phyloP scores from a whole-genome alignment of 2,797 vertebrate genomes.

The Linurgus olivaceus region DNA sequence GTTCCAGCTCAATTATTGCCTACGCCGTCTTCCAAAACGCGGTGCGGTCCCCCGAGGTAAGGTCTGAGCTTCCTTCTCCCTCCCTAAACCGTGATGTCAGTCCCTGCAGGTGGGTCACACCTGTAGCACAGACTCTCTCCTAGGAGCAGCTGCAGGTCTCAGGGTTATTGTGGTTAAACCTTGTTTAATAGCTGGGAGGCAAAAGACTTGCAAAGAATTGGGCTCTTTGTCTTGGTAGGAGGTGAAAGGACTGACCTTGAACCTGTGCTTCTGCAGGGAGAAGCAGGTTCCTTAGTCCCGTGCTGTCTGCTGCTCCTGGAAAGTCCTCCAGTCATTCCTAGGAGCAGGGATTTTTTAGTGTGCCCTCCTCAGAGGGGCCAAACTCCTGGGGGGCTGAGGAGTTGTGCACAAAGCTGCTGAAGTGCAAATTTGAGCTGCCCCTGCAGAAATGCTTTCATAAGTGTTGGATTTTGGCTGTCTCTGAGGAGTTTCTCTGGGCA shows the following conservation, averaged over 20 bases:
- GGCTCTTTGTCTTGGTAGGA: neutral
- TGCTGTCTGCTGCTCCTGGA: neutral
- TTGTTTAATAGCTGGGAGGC: neutral
- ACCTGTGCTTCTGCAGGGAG: neutral
- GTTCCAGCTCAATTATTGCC: slow-evolving; percentile 78
- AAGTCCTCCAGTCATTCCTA: neutral
- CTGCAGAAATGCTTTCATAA: neutral
- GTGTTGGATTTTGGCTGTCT: accelerated
- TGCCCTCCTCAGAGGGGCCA: neutral
- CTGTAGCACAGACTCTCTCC: neutral
- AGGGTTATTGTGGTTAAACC: neutral
- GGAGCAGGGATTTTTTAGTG: accelerated
- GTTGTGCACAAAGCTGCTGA: neutral
- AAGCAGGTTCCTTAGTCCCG: neutral
- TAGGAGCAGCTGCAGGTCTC: neutral
- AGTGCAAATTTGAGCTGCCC: neutral
- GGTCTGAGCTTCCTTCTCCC: neutral
- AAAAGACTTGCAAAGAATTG: neutral
- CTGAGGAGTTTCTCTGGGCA: neutral
- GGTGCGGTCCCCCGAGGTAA: slow-evolving; percentile 75
- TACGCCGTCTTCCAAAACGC: slow-evolving; percentile 73
- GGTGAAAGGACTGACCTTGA: neutral
- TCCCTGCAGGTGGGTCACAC: neutral
- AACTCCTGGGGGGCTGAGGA: neutral
- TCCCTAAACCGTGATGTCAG: neutral